A percentile compares a stretch with the other conserved stretches of the same genome.
These are phyloP conservation scores for Amphiprion ocellaris DNA, from an alignment of 2,113 vertebrate genomes.

Conservation along the genomic window DNA sequence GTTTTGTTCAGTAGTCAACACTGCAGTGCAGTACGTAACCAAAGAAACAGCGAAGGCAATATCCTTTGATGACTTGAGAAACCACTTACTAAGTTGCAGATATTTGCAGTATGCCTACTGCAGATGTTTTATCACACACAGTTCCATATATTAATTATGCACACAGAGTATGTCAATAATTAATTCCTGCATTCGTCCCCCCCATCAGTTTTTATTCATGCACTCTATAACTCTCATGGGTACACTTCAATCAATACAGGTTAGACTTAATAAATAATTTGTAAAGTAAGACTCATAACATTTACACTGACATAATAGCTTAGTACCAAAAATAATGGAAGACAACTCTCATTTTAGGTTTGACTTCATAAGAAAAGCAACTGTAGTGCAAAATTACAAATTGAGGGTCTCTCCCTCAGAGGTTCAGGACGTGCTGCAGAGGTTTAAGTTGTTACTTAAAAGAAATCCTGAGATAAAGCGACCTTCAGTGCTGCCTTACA, in stretches of 20 bases:
- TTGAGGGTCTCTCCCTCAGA: slow-evolving; percentile 37
- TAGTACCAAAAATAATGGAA: slow-evolving; percentile 66
- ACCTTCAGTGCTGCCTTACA: neutral
- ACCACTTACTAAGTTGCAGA: neutral
- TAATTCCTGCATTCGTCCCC: slow-evolving; percentile 5
- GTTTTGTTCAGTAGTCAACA: slow-evolving; percentile 9
- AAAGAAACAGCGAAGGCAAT: slow-evolving; percentile 2
- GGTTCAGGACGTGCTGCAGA: slow-evolving; percentile 53
- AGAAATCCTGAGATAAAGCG: slow-evolving; percentile 76
- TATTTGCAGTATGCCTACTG: slow-evolving; percentile 3
- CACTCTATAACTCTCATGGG: slow-evolving; percentile 36
- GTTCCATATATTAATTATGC: slow-evolving; percentile 8
- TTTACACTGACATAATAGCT: slow-evolving; percentile 30
- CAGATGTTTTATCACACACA: slow-evolving; percentile 3
- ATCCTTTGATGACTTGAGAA: slow-evolving; percentile 19
- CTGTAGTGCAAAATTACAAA: slow-evolving; percentile 73
- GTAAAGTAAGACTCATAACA: slow-evolving; percentile 42
- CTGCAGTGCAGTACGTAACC: slow-evolving; percentile 7
- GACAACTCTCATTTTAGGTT: slow-evolving; percentile 46
- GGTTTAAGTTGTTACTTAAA: slow-evolving; percentile 49
- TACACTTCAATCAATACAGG: slow-evolving; percentile 11
- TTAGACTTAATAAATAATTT: slow-evolving; percentile 49
- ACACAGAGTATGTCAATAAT: slow-evolving; percentile 22
- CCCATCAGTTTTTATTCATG: slow-evolving; percentile 19
- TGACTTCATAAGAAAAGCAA: slow-evolving; percentile 38